Percentiles rank a stretch among this genome's conserved stretches.
phyloP scores from a whole-genome alignment of 2,797 vertebrate species.

The Manis crassicaudata region DNA sequence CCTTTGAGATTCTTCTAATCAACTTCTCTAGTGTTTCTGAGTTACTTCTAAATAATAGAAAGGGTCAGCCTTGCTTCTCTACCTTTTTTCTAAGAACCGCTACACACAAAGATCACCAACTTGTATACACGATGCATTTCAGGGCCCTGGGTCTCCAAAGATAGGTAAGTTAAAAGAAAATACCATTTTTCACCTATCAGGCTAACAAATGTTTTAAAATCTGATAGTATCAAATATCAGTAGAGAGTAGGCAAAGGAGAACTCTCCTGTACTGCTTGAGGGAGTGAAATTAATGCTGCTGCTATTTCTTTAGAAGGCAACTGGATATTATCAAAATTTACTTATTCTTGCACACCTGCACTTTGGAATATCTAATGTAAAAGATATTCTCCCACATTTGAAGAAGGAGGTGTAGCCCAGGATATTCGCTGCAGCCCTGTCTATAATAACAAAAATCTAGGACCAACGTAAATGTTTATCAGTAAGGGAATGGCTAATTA shows the following conservation, averaged over 20 bases:
- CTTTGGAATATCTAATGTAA: neutral
- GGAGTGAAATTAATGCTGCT: neutral
- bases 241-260: neutral
- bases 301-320: neutral
- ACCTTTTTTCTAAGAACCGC: neutral
- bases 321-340: neutral
- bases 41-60: neutral
- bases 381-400: neutral
- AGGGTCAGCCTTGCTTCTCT: neutral
- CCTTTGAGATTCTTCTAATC: neutral
- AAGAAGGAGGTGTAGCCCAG: neutral
- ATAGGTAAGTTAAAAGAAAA: neutral
- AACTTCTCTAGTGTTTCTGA: neutral
- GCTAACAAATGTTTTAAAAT: neutral
- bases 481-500: neutral
- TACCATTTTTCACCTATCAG: neutral
- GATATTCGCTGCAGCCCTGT: neutral
- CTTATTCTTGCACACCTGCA: neutral
- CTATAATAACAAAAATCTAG: neutral
- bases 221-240: neutral
- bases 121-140: neutral
- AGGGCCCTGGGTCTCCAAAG: neutral
- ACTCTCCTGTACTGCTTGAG: neutral
- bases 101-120: neutral
- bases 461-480: neutral